These are phyloP conservation scores for Ceyx erithaca DNA, from an alignment of 2,797 vertebrate species.

Conservation along the genomic window DNA sequence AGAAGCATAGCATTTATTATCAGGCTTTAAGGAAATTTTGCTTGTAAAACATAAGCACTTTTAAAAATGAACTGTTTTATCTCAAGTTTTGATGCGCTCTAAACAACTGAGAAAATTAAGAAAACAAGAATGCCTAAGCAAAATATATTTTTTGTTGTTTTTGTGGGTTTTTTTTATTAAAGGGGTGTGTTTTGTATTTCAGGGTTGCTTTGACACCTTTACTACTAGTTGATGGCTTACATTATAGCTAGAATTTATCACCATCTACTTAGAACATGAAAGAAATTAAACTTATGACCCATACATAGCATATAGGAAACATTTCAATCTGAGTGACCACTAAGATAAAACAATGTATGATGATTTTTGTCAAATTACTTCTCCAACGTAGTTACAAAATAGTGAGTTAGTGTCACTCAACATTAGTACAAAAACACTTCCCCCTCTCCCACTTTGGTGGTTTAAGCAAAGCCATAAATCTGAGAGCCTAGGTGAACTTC, in stretches of 20 bases:
- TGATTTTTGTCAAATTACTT: not conserved
- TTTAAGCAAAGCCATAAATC: not conserved
- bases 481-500: not conserved
- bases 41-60: not conserved
- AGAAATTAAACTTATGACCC: not conserved
- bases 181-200: not conserved
- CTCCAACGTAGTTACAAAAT: not conserved
- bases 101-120: not conserved
- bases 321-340: not conserved
- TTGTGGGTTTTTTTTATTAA: not conserved
- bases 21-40: not conserved
- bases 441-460: not conserved
- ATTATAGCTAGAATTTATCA: not conserved
- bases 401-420: not conserved
- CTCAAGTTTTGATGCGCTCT: not conserved
- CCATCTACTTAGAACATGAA: not conserved
- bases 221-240: rapidly evolving
- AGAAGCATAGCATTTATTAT: not conserved
- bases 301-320: not conserved
- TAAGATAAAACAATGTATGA: not conserved
- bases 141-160: not conserved
- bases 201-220: not conserved
- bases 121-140: not conserved
- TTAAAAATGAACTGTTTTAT: not conserved
- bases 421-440: not conserved